Base-by-base conservation (phyloP, 2,113 vertebrate genomes). In the Rhabdomys dilectus region DNA sequence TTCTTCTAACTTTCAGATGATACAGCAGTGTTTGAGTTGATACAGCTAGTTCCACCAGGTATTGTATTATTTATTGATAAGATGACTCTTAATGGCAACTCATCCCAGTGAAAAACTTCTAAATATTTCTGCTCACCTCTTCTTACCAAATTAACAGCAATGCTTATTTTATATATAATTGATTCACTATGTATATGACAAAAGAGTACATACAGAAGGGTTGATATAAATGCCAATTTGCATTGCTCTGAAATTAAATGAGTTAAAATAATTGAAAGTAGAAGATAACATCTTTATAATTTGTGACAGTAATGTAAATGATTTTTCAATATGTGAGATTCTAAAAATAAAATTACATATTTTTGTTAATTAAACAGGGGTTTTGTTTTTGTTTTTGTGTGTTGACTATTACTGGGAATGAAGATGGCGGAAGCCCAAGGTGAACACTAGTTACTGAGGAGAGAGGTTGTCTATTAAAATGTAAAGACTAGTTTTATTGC, bases 41-140 rank as follows among this genome's bases (percentile, higher is more conserved):
- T 99, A 99, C 99, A 99, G 90, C 98, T 99, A 42, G 60, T 99
- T 98, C 99, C 99, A 98, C 99, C 99, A 99, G 99, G 99, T 99
- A 99, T 91, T 98, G 95, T 96, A 97, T 94, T 80, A 15, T 56
- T 68, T 95, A n/a, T 73, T 89, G 72, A 64, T 94, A 88, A 94
- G 17, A 45, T 91, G 92, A 89, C n/a, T 73, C 86, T 84, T 51
- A 87, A 16, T 96, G 73, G 29, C 42, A 96, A 87, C 9, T 48
- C 34, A 88, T 85, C 89, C 87, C 12, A 82, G 13, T 81, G 75
- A 91, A 94, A 48, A 91, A 3, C 88, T 97, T 92, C 76, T 11
- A 11, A 96, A 96, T 82, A 48, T 78, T 24, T 73, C 9, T n/a
- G 56, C 6, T 93, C 87, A 51, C 4, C 24, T 58, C 19, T 62